phyloP scores from a whole-genome alignment of 2,113 vertebrate species.

The human (Homo sapiens) region DNA sequence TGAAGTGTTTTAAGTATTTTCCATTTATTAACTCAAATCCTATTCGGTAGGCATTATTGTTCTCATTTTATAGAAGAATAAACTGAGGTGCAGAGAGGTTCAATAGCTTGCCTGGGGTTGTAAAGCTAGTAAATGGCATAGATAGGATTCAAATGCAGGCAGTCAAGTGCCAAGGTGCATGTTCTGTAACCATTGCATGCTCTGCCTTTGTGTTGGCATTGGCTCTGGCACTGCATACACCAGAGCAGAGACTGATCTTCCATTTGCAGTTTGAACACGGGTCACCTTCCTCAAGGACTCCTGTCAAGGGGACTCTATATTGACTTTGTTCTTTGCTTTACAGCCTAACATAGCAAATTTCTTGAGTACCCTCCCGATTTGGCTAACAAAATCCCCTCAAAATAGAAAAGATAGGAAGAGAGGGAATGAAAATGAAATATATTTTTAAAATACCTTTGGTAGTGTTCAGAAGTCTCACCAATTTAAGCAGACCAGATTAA shows the following conservation, averaged over 20 bases:
- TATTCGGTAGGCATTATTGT: not conserved
- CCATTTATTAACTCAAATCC: not conserved
- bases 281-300: slow-evolving; percentile 48
- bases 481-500: not conserved
- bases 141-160: not conserved
- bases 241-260: not conserved
- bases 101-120: not conserved
- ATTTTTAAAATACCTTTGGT: slow-evolving; percentile 41
- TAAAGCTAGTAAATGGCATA: not conserved
- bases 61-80: not conserved
- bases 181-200: accelerated
- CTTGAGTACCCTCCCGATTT: slow-evolving; percentile 51
- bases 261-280: not conserved
- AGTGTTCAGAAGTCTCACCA: slow-evolving; percentile 30
- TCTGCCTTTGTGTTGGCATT: not conserved
- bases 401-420: slow-evolving; percentile 71
- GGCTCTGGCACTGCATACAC: not conserved
- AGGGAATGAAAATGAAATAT: slow-evolving; percentile 63
- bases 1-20: not conserved
- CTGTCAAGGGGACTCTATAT: slow-evolving; percentile 27
- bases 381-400: slow-evolving; percentile 59
- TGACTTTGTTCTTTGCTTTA: slow-evolving; percentile 67
- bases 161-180: not conserved
- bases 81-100: not conserved
- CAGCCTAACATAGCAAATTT: slow-evolving; percentile 61